Percentiles rank a stretch among this genome's conserved stretches.
These are phyloP conservation scores for Agrotis segetum DNA, from an alignment of 2,888 invertebrate species.

Conservation along the genomic window DNA sequence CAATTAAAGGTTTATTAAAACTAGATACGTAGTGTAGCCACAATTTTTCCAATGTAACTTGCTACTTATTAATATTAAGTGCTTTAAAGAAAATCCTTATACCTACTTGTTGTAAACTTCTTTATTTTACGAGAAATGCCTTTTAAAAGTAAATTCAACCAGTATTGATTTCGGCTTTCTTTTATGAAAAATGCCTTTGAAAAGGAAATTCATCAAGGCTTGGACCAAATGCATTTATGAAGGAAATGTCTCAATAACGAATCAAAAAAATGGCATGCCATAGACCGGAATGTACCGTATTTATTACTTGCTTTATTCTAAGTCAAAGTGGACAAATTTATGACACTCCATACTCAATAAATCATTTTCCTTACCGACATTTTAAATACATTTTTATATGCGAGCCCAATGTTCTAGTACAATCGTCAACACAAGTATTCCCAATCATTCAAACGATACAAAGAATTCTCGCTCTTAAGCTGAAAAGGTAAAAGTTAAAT, in stretches of 20 bases:
- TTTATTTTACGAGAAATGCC: no score
- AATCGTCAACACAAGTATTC: slow-evolving; percentile 60
- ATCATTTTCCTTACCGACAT: slow-evolving; percentile 87
- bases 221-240: neutral
- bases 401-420: slow-evolving; percentile 83
- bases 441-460: slow-evolving; percentile 53
- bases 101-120: no score
- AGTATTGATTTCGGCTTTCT: neutral
- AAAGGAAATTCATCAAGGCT: no score
- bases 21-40: no score
- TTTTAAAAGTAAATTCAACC: no score
- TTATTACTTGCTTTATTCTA: slow-evolving; percentile 84
- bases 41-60: no score
- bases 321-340: slow-evolving; percentile 89
- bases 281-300: slow-evolving; percentile 69
- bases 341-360: slow-evolving; percentile 85
- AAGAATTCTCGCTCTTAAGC: slow-evolving; percentile 53
- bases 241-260: slow-evolving; percentile 44
- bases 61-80: no score
- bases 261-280: slow-evolving; percentile 37
- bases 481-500: slow-evolving; percentile 27
- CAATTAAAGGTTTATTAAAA: neutral
- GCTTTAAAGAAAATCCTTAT: no score
- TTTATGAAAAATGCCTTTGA: neutral
- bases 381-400: slow-evolving; percentile 91